Evolutionary conservation across 2,797 vertebrate species (phyloP), one percentile per base, ranked within the genome.

Genomic region (Dipus sagitta): DNA sequence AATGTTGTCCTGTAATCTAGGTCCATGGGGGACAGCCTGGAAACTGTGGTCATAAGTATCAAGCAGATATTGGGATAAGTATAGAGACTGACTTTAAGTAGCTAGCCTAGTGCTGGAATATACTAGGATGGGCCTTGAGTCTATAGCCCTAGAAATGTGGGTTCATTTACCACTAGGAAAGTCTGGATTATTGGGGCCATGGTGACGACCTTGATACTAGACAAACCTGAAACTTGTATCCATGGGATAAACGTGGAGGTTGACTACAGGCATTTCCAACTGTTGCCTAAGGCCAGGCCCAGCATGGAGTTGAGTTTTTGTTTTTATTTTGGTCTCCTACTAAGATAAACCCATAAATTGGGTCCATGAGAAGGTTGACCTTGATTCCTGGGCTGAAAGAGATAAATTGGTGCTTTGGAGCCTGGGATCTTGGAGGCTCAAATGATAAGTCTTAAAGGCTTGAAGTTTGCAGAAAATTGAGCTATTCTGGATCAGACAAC

Each of bases 11-110:
- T 47, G 18, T 8, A 47, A 23, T 60, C 28, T 75, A 74, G 3
- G 26, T 20, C 9, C 13, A 11, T 67, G 12, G 7, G 1, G 2
- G 17, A 2, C 58, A 3, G 2, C 3, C 32, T 67, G 17, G 32
- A 62, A 4, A 24, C 13, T 80, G 32, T 23, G 32, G 54, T 9
- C 42, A 58, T 28, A 80, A 32, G 9, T 15, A 67, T 1, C 12
- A 34, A 38, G 26, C 26, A n/a, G 18, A 28, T 91, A 21, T 32
- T 67, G 42, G 12, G 42, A 23, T 2, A 34, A 7, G 3, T 9
- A 62, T 23, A 32, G 24, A 75, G 7, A 6, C 34, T 87, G 21
- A 28, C 24, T 23, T 30, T 28, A 42, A 32, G 54, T 5, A 6
- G 1, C 28, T 24, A 20, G 12, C 23, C 6, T 21, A 42, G 7